Evolutionary conservation across 2,888 invertebrate genomes (phyloP).

Genomic region (Bursaphelenchus okinawaensis): DNA sequence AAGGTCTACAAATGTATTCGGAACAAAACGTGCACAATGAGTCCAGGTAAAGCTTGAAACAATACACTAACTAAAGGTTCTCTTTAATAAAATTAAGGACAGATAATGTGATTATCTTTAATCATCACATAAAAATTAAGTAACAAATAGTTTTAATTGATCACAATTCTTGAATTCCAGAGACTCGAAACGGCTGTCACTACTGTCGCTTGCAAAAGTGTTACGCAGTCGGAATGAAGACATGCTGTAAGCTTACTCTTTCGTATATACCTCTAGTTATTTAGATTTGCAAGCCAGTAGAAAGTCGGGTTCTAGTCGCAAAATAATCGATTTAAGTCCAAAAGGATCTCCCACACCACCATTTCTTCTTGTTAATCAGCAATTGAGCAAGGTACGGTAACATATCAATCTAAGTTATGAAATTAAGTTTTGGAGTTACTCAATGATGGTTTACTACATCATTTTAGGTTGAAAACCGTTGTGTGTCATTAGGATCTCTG

Average conservation of each 20-base stretch:
- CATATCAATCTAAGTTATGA: too few relatives aligned
- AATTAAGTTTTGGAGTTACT: not conserved
- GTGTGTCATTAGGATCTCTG: slow-evolving; percentile 9
- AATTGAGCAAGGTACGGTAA: not conserved
- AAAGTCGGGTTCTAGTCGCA: not conserved
- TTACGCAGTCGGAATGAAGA: slow-evolving; percentile 11
- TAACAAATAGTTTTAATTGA: not conserved
- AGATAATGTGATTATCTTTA: too few relatives aligned
- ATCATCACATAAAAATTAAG: not conserved
- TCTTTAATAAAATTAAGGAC: too few relatives aligned
- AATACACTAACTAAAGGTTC: too few relatives aligned
- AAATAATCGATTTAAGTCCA: slow-evolving; percentile 2
- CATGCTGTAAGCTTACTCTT: slow-evolving; percentile 3
- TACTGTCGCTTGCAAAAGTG: slow-evolving; percentile 10
- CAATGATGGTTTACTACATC: not conserved
- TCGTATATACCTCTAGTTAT: too few relatives aligned
- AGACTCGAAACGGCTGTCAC: slow-evolving; percentile 9
- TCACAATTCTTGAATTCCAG: too few relatives aligned
- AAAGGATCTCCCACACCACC: slow-evolving; percentile 11
- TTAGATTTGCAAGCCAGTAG: not conserved
- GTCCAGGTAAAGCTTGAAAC: too few relatives aligned
- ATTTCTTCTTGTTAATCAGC: slow-evolving; percentile 7
- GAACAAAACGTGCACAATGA: not conserved
- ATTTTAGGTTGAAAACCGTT: slow-evolving; percentile 8
- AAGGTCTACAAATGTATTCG: slow-evolving; percentile 15